Percentiles rank a stretch among this genome's conserved stretches.
Evolutionary conservation across 2,797 vertebrate genomes (phyloP).

Genomic region (Stomatorhinus walkeri): DNA sequence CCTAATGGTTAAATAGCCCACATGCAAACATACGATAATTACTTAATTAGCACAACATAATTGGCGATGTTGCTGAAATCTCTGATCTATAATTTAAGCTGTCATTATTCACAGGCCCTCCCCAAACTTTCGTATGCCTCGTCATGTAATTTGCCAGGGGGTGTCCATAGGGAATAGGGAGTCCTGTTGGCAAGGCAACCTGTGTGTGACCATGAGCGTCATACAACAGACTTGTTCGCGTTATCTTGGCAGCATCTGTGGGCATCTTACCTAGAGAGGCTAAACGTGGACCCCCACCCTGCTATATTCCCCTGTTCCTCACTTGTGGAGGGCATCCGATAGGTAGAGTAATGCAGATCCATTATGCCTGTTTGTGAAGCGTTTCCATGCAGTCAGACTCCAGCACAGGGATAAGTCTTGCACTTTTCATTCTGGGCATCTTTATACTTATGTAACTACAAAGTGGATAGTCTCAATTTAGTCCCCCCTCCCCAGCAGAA

Average conservation of each 20-base stretch:
- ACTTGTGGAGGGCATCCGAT: neutral
- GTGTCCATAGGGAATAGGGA: neutral
- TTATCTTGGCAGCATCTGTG: neutral
- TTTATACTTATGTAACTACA: neutral
- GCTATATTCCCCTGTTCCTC: neutral
- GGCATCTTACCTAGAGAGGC: neutral
- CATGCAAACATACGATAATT: conserved; percentile 15
- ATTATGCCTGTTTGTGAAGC: neutral
- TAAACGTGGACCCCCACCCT: neutral
- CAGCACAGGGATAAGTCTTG: neutral
- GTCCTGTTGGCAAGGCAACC: conserved; percentile 1
- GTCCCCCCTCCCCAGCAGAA: neutral
- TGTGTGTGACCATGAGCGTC: neutral
- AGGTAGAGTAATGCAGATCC: neutral
- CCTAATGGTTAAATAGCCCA: neutral
- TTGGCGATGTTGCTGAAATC: neutral
- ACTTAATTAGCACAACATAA: conserved; percentile 3
- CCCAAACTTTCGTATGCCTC: neutral
- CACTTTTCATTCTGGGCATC: neutral
- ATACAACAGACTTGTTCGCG: neutral
- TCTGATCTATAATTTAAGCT: conserved; percentile 19
- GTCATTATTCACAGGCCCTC: conserved; percentile 8
- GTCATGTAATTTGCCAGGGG: conserved; percentile 7
- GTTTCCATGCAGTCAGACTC: neutral
- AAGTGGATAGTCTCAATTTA: neutral